Conservation (phyloP, 2,888 invertebrate species). For the Hypselothyrea guttata region DNA sequence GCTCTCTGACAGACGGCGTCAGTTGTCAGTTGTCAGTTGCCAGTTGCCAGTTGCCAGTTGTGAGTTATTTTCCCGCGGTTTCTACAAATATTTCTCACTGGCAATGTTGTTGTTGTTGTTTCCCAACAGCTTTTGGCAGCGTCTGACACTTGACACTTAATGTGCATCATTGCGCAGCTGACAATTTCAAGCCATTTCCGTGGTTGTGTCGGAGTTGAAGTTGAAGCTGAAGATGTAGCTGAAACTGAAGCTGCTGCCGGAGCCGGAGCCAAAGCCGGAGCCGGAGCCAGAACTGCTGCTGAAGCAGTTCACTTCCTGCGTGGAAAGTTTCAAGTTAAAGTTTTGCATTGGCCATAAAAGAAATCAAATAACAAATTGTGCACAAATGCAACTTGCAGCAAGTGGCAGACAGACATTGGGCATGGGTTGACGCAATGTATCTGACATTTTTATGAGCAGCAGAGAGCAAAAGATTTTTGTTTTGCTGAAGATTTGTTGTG, state of each 20-base stretch:
- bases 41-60: constrained; percentile 1
- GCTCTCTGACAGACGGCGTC: constrained; percentile 48
- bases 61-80: constrained; percentile 38
- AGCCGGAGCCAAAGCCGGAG: constrained; percentile 16
- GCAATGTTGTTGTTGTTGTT: constrained; percentile 26
- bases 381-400: constrained; percentile 40
- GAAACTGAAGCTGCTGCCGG: background rate
- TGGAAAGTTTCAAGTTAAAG: constrained; percentile 51
- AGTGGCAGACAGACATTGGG: background rate
- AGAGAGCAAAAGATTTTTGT: constrained; percentile 57
- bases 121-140: constrained; percentile 68
- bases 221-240: constrained; percentile 22
- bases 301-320: constrained; percentile 22
- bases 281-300: constrained; percentile 2
- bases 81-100: constrained; percentile 19
- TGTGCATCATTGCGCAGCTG: constrained; percentile 77
- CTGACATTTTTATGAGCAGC: constrained; percentile 70
- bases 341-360: constrained; percentile 60
- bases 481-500: constrained; percentile 66
- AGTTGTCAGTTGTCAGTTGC: constrained; percentile 35
- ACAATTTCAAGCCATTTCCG: constrained; percentile 76
- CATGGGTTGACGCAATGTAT: constrained; percentile 21
- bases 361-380: constrained; percentile 63
- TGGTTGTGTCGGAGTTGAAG: constrained; percentile 56
- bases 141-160: constrained; percentile 74